A percentile compares a stretch with the other conserved stretches of the same genome.
These are phyloP conservation scores for Trinorchestia longiramus DNA, from an alignment of 1,140 invertebrate genomes.

Conservation along the genomic window DNA sequence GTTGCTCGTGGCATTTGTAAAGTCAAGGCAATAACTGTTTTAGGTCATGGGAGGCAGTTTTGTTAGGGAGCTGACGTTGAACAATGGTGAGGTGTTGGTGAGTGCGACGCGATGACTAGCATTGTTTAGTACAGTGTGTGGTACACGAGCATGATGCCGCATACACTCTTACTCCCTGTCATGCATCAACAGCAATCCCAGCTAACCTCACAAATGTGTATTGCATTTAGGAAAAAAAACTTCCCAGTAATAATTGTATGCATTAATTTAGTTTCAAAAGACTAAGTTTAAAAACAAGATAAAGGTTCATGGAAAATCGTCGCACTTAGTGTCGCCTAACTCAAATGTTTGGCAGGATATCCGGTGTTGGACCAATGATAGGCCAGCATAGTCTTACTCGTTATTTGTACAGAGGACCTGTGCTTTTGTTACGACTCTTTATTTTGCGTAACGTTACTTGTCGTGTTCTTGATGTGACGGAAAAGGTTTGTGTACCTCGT, in stretches of 20 bases:
- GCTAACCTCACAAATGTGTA: background rate
- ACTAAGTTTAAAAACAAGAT: background rate
- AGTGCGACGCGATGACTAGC: background rate
- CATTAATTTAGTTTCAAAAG: no score
- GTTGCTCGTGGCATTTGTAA: background rate
- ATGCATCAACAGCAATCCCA: background rate
- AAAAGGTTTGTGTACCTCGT: no score
- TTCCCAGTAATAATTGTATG: no score
- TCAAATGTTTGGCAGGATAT: background rate
- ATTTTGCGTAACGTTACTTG: background rate
- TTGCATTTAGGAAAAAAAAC: background rate
- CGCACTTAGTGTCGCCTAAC: background rate
- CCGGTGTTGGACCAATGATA: background rate
- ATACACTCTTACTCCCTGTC: background rate
- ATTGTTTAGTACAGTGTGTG: background rate
- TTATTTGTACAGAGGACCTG: background rate
- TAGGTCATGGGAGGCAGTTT: background rate
- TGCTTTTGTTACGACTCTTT: background rate
- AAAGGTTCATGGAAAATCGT: background rate
- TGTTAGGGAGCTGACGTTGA: background rate
- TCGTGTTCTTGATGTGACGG: no score
- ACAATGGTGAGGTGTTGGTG: background rate
- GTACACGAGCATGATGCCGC: background rate
- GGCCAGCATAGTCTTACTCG: background rate
- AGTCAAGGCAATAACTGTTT: background rate